Conservation (phyloP, 2,113 vertebrate genomes). For the Eptesicus fuscus region DNA sequence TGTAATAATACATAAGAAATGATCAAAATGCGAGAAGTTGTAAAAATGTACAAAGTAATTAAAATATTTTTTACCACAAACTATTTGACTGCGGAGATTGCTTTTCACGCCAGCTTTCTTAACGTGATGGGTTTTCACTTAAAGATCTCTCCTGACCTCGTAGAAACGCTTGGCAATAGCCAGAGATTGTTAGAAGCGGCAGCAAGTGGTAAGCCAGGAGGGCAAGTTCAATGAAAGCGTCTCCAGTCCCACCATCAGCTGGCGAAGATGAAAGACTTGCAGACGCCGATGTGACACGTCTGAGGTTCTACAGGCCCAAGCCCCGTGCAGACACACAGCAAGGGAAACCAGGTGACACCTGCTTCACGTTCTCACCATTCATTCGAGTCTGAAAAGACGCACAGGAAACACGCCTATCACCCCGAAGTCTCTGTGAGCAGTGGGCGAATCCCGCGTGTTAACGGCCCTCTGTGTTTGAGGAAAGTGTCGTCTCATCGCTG, state of each 20-base stretch:
- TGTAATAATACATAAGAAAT: not conserved
- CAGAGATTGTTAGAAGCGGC: not conserved
- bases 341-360: not conserved
- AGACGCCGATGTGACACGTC: not conserved
- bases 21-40: not conserved
- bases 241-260: not conserved
- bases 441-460: not conserved
- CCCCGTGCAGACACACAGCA: not conserved
- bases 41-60: not conserved
- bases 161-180: not conserved
- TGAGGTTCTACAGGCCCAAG: not conserved
- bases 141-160: not conserved
- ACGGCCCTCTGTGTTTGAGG: not conserved
- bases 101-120: constrained; percentile 11
- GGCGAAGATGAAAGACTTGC: not conserved
- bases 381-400: not conserved
- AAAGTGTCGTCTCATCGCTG: not conserved
- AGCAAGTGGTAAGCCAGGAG: not conserved
- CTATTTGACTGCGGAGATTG: not conserved
- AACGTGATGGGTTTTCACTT: not conserved
- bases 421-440: not conserved
- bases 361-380: not conserved
- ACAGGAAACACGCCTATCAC: not conserved
- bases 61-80: not conserved
- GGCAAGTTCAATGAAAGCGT: not conserved